These are phyloP conservation scores for Pachymerium ferrugineum DNA, from an alignment of 2,888 invertebrate genomes.

Conservation along the genomic window DNA sequence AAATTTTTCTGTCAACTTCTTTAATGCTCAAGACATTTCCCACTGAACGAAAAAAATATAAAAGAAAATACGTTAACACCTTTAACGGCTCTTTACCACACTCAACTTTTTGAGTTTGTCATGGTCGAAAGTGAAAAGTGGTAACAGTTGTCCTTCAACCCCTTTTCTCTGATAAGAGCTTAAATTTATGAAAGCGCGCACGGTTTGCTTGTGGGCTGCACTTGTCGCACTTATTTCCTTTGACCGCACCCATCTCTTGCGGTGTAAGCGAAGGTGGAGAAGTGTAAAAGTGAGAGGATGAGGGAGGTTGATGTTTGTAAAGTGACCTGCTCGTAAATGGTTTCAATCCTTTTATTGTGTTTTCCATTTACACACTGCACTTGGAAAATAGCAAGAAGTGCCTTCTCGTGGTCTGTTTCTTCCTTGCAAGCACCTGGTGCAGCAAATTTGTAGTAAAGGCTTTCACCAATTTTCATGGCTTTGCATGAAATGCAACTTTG, in stretches of 20 bases:
- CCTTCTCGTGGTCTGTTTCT: neutral
- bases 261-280: neutral
- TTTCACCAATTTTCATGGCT: conserved; percentile 15
- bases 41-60: neutral
- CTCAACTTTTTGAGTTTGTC: conserved; percentile 9
- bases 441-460: conserved; percentile 10
- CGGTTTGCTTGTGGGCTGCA: conserved; percentile 18
- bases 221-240: conserved; percentile 13
- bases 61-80: neutral
- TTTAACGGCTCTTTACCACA: neutral
- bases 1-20: neutral
- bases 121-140: neutral
- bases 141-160: conserved; percentile 4
- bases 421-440: neutral
- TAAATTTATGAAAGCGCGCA: conserved; percentile 10
- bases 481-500: conserved; percentile 15
- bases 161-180: neutral
- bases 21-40: neutral
- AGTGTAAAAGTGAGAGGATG: conserved; percentile 6
- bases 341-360: conserved; percentile 18
- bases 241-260: conserved; percentile 18
- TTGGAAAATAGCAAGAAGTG: neutral
- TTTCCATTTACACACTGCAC: neutral
- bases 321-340: conserved; percentile 15
- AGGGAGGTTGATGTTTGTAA: conserved; percentile 3